A percentile compares a stretch with the other conserved stretches of the same genome.
Conservation (phyloP, 2,888 invertebrate species). For the Adelphocoris suturalis region DNA sequence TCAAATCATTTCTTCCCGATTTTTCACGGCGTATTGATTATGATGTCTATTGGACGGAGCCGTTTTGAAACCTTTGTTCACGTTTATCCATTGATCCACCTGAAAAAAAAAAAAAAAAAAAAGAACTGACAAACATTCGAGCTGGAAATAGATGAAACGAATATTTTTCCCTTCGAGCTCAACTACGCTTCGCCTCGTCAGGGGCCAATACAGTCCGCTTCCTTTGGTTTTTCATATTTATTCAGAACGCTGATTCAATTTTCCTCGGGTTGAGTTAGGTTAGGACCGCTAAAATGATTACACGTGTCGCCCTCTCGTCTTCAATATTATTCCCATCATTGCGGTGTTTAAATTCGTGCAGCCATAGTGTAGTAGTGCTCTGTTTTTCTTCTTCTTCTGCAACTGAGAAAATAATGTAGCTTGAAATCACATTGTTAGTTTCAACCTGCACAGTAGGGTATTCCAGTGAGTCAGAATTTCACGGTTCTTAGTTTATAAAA, state of each 20-base stretch:
- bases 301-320: constrained; percentile 1
- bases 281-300: constrained; percentile 20
- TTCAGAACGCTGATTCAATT: constrained; percentile 37
- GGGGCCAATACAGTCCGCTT: not conserved
- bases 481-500: too few relatives aligned
- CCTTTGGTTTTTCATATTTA: constrained; percentile 38
- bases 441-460: too few relatives aligned
- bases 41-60: not conserved
- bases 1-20: not conserved
- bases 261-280: not conserved
- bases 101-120: not conserved
- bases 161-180: constrained; percentile 8
- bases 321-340: not conserved
- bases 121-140: constrained; percentile 48
- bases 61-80: not conserved
- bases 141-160: constrained; percentile 47
- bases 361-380: not conserved
- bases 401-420: too few relatives aligned
- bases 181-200: not conserved
- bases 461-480: too few relatives aligned
- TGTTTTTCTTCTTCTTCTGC: not conserved
- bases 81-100: not conserved
- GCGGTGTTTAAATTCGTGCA: not conserved
- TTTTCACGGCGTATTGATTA: not conserved
- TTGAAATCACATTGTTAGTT: too few relatives aligned